Conservation (phyloP, 1,140 invertebrate species). For the Leptinotarsa texana region DNA sequence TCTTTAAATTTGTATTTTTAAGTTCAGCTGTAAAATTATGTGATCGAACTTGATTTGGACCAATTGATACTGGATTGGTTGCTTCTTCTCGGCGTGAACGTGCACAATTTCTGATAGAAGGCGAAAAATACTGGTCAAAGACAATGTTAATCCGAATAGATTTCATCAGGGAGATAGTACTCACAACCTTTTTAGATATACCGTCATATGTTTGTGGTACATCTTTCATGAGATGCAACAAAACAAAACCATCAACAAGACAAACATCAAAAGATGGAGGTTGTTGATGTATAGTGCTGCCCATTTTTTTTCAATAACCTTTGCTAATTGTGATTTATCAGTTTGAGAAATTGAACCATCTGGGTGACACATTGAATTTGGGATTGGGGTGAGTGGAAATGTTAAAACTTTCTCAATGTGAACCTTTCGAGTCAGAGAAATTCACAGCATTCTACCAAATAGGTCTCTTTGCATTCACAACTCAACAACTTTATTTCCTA, state of each 20-base stretch:
- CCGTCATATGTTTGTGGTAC: conserved; percentile 28
- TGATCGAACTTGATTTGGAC: background rate
- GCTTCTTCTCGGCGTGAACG: conserved; percentile 16
- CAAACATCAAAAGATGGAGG: conserved; percentile 19
- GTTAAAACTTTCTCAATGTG: no score
- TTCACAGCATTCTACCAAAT: no score
- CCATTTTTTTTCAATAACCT: conserved; percentile 30
- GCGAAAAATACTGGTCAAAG: conserved; percentile 24
- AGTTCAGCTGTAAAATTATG: conserved; percentile 35
- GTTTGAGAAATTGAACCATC: conserved; percentile 33
- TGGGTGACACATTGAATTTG: no score
- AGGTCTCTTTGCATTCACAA: no score
- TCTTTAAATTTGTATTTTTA: conserved; percentile 39
- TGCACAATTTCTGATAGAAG: conserved; percentile 30
- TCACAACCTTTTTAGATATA: conserved; percentile 26
- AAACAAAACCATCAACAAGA: conserved; percentile 25
- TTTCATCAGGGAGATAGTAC: conserved; percentile 22
- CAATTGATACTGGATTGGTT: no score
- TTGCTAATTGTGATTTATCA: conserved; percentile 33
- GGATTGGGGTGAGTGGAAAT: no score
- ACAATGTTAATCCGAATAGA: conserved; percentile 24
- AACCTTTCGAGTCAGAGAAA: no score
- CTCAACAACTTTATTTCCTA: no score
- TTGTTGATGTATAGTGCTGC: conserved; percentile 18
- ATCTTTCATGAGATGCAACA: conserved; percentile 33